Percentiles rank a stretch among this genome's conserved stretches.
These are phyloP conservation scores for Lutjanus erythropterus DNA, from an alignment of 2,113 vertebrate species.

Conservation along the genomic window DNA sequence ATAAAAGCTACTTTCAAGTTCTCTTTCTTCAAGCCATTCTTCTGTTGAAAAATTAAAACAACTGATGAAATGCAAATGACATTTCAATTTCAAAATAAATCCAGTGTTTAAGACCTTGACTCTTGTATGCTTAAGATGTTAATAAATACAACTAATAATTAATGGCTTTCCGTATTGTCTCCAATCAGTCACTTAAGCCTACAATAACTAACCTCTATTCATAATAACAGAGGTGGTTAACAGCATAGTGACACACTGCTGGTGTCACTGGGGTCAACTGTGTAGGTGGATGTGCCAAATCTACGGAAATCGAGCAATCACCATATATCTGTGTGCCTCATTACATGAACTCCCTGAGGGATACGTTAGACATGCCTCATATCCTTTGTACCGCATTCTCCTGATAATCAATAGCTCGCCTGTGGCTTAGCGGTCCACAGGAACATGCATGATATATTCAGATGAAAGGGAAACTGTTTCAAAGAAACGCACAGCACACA, in stretches of 20 bases:
- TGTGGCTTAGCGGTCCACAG: constrained; percentile 28
- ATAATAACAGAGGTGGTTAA: not conserved
- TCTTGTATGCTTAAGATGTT: not conserved
- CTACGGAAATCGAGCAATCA: constrained; percentile 32
- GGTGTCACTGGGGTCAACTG: constrained; percentile 33
- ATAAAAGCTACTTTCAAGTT: not conserved
- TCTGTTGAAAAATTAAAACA: not conserved
- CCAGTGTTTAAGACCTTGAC: not conserved
- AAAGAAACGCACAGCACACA: constrained; percentile 16
- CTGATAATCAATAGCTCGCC: constrained; percentile 65
- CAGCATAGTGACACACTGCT: not conserved
- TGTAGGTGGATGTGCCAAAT: constrained; percentile 36
- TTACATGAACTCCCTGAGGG: constrained; percentile 62
- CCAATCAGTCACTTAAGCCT: not conserved
- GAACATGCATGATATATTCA: constrained; percentile 33
- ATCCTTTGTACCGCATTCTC: constrained; percentile 58
- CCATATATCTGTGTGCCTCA: constrained; percentile 36
- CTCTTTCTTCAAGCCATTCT: not conserved
- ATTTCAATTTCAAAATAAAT: not conserved
- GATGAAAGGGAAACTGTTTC: constrained; percentile 51
- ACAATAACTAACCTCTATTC: not conserved
- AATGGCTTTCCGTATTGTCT: not conserved
- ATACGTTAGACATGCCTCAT: constrained; percentile 48
- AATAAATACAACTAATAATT: not conserved
- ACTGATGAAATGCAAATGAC: not conserved